phyloP scores from a whole-genome alignment of 2,888 invertebrate species.

The Globia sparganii region DNA sequence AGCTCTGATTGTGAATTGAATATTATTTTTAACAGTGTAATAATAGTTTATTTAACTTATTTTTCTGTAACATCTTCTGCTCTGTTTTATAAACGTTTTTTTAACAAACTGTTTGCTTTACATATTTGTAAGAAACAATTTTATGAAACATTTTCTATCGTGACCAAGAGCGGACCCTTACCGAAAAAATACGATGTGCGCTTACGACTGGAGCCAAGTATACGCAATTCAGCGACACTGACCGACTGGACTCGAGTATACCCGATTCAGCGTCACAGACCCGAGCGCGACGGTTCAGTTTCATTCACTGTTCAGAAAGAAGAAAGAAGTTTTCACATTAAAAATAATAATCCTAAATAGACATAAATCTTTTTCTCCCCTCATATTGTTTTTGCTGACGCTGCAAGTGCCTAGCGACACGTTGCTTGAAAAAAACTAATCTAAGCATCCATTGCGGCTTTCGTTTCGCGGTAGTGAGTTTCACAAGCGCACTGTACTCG shows the following conservation, averaged over 20 bases:
- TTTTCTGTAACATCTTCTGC: background rate
- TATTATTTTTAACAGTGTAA: background rate
- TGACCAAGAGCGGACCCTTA: background rate
- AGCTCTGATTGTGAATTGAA: background rate
- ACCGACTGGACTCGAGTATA: background rate
- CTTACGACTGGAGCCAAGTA: background rate
- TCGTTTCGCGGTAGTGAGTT: constrained; percentile 80
- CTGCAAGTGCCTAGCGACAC: constrained; percentile 64
- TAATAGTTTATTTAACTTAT: background rate
- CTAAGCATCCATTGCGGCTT: constrained; percentile 74
- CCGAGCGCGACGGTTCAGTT: background rate
- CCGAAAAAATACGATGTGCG: background rate
- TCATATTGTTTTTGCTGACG: constrained; percentile 43
- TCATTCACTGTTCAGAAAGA: background rate
- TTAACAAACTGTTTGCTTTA: background rate
- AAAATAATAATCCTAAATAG: background rate
- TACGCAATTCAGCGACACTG: background rate
- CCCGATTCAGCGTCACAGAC: background rate
- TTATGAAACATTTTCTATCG: background rate
- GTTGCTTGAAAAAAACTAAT: constrained; percentile 74
- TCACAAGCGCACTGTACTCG: constrained; percentile 72
- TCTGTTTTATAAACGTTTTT: background rate
- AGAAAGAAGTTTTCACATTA: background rate
- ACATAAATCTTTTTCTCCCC: background rate
- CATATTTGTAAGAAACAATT: background rate